Conservation (phyloP, 2,113 vertebrate genomes). For the Epinephelus lanceolatus region DNA sequence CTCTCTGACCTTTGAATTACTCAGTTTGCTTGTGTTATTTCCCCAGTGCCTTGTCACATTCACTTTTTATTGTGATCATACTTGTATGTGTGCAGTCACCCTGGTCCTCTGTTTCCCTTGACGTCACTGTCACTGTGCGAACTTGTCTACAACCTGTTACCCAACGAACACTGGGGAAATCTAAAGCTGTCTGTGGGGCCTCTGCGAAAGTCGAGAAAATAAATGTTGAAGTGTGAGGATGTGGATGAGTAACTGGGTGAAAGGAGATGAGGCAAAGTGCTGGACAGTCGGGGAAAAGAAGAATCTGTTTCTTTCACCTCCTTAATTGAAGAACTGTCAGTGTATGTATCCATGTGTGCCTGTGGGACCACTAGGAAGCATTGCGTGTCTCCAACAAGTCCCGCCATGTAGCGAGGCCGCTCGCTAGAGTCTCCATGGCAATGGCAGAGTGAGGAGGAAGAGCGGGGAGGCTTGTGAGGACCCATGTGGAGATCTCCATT, state of each 20-base stretch:
- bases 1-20: constrained; percentile 17
- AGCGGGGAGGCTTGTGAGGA: constrained; percentile 47
- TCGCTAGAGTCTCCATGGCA: constrained; percentile 71
- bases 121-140: constrained; percentile 17
- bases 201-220: neutral
- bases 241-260: neutral
- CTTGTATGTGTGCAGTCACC: neutral
- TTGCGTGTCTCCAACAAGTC: constrained; percentile 37
- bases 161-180: constrained; percentile 10
- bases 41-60: constrained; percentile 22
- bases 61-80: constrained; percentile 5
- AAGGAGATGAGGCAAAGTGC: neutral
- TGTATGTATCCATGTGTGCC: neutral
- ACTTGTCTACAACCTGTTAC: constrained; percentile 22
- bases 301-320: constrained; percentile 13
- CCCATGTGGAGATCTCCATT: constrained; percentile 70
- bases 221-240: constrained; percentile 2
- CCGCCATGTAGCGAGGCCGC: constrained; percentile 15
- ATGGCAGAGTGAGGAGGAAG: constrained; percentile 54
- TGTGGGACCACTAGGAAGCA: constrained; percentile 10
- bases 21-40: constrained; percentile 11
- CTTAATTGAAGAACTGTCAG: constrained; percentile 24
- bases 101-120: neutral
- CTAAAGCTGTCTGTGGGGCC: neutral
- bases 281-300: neutral